Evolutionary conservation across 2,888 invertebrate genomes (phyloP), one percentile per base, ranked within the genome.

Genomic region (Hyposoter dolosus): DNA sequence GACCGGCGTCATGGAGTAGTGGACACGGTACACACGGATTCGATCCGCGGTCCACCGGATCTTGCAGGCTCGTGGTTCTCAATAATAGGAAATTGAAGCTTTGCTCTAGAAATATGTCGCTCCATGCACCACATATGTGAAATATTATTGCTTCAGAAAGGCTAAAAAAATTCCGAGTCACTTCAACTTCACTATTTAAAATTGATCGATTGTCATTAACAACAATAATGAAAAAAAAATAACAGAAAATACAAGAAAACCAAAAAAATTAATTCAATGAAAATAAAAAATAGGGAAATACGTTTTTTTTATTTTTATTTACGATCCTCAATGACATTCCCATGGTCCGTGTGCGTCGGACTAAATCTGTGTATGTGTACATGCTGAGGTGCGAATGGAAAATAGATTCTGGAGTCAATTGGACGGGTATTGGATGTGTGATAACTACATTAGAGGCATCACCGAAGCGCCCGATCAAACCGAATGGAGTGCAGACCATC

Each of bases 381-480:
- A 45, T 47, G 9, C n/a, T 28, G 32, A n/a, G 28, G 35, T 63
- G 76, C 32, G 78, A 47, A 45, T 32, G 28, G 72, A 68, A 87
- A 86, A 76, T 80, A 76, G 84, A 80, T 87, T 83, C 68, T 77
- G 60, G 77, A 72, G 65, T 76, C 71, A 74, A 50, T 75, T 68
- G 53, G 28, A 56, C 76, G 65, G 68, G 85, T 79, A 84, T 84
- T 85, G 80, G 47, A 68, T 45, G 45, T 12, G 65, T 79, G 74
- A 83, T 88, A 88, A 86, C 77, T 84, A 65, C 74, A 82, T 88
- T 88, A 88, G 53, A 81, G 82, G 79, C 78, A 78, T 89, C 86
- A 83, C 50, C 82, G 86, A 72, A 84, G 80, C 85, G 82, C 82
- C 82, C 81, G 83, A 87, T 84, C 84, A 76, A 77, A 87, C 68